phyloP scores from a whole-genome alignment of 2,797 vertebrate species.

The Phrynocephalus forsythii region DNA sequence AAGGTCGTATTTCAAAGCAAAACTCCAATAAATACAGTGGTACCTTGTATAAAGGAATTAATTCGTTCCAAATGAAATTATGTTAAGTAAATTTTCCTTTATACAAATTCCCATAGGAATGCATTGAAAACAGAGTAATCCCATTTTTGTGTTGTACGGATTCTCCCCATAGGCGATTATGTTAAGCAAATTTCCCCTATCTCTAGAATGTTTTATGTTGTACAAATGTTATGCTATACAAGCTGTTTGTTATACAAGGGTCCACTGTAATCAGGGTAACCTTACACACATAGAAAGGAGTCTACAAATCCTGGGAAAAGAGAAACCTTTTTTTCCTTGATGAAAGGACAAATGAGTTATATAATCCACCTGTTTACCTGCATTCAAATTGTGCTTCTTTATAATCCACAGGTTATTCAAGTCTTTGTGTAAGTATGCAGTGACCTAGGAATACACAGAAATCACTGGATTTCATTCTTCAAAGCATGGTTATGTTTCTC shows the following conservation, averaged over 20 bases:
- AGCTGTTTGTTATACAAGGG: neutral
- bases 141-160: too few species aligned
- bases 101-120: too few species aligned
- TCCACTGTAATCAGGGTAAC: neutral
- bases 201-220: too few species aligned
- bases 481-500: constrained; percentile 6
- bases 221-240: too few species aligned
- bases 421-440: constrained; percentile 96
- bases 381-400: constrained; percentile 81
- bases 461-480: constrained; percentile 34
- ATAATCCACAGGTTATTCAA: constrained; percentile 96
- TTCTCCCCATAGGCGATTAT: too few species aligned
- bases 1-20: neutral
- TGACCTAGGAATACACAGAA: constrained; percentile 81
- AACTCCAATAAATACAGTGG: neutral
- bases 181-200: too few species aligned
- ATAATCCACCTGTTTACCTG: constrained; percentile 79
- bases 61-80: too few species aligned
- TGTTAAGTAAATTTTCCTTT: too few species aligned
- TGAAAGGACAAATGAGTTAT: constrained; percentile 39
- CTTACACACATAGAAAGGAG: neutral
- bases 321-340: neutral
- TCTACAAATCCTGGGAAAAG: neutral
- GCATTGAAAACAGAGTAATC: too few species aligned
- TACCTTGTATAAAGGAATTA: too few species aligned